Evolutionary conservation across 2,888 invertebrate species (phyloP).

Genomic region (Phanerotoma sp.): DNA sequence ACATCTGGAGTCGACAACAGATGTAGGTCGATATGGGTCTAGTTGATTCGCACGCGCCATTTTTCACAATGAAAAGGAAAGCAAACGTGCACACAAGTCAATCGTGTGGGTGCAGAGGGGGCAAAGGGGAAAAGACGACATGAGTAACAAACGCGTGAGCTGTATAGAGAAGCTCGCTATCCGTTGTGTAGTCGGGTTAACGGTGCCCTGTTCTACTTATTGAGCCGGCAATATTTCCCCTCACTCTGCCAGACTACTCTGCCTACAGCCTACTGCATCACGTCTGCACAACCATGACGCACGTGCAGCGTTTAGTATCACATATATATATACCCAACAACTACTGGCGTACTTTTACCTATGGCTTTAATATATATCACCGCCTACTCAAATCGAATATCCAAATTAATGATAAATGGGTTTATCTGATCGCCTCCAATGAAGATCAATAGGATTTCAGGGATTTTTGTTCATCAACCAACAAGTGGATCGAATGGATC

Average conservation of each 20-base stretch:
- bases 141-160: constrained; percentile 5
- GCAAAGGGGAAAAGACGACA: background rate
- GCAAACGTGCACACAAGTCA: constrained; percentile 51
- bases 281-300: constrained; percentile 29
- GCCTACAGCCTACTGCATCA: constrained; percentile 29
- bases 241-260: constrained; percentile 17
- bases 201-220: constrained; percentile 56
- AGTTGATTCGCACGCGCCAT: constrained; percentile 55
- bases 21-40: constrained; percentile 52
- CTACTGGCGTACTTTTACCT: background rate
- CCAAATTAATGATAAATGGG: too few relatives aligned
- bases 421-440: too few relatives aligned
- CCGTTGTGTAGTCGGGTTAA: constrained; percentile 55
- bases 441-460: too few relatives aligned
- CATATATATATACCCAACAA: background rate
- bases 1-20: constrained; percentile 19
- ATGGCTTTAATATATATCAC: background rate
- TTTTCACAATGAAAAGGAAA: constrained; percentile 59
- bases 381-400: too few relatives aligned
- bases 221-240: constrained; percentile 39
- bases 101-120: constrained; percentile 28
- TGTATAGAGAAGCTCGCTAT: constrained; percentile 27
- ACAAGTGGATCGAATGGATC: background rate
- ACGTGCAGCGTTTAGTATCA: constrained; percentile 5
- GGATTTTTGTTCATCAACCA: background rate